Percentiles rank a stretch among this genome's conserved stretches.
phyloP scores from a whole-genome alignment of 2,888 invertebrate species.

The Lysandra coridon region DNA sequence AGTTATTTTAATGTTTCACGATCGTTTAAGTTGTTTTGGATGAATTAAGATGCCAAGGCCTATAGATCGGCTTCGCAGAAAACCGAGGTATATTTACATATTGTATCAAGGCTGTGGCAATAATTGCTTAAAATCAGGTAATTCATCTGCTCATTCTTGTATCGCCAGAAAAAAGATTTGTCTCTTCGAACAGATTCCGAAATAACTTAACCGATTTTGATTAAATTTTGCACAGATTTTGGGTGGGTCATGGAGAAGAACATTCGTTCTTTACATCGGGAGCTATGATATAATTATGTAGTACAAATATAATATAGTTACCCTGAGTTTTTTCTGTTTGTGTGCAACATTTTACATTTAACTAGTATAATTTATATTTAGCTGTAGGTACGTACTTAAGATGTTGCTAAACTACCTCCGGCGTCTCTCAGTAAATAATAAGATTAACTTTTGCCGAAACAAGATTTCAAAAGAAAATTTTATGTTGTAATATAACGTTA shows the following conservation, averaged over 20 bases:
- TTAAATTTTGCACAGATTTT: too few relatives aligned
- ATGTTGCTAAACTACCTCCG: background rate
- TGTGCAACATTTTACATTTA: too few relatives aligned
- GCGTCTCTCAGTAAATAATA: background rate
- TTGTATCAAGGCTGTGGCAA: background rate
- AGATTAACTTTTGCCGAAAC: background rate
- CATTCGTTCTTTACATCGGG: too few relatives aligned
- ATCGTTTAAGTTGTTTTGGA: background rate
- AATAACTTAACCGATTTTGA: background rate
- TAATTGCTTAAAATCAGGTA: background rate
- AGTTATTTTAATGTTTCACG: background rate
- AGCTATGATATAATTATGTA: too few relatives aligned
- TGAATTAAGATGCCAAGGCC: background rate
- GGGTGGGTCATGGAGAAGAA: too few relatives aligned
- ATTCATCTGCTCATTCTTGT: background rate
- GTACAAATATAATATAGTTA: too few relatives aligned
- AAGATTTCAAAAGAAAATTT: background rate
- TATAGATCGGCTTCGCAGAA: background rate
- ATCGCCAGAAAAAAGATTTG: background rate
- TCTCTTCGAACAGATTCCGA: background rate
- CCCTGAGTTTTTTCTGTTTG: too few relatives aligned
- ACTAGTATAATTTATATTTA: too few relatives aligned
- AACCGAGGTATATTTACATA: background rate
- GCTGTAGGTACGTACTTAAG: too few relatives aligned
- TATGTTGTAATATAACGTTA: background rate